These are phyloP conservation scores for Rhea americana DNA, from an alignment of 2,113 vertebrate genomes.

Conservation along the genomic window DNA sequence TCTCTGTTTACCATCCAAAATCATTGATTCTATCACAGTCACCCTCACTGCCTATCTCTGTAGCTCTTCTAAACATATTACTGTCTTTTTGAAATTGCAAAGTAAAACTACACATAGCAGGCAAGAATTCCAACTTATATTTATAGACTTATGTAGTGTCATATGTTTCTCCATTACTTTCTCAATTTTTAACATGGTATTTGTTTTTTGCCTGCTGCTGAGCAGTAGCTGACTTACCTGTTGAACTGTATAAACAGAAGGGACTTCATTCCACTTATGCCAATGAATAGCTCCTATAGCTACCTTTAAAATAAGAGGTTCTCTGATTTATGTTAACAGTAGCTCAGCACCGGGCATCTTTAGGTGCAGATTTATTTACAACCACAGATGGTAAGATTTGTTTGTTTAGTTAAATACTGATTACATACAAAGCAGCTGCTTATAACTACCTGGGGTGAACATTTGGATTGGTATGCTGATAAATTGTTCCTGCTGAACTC, in stretches of 20 bases:
- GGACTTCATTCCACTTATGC: not conserved
- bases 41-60: not conserved
- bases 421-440: slow-evolving; percentile 11
- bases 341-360: not conserved
- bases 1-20: not conserved
- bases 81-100: not conserved
- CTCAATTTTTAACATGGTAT: not conserved
- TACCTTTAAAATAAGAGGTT: not conserved
- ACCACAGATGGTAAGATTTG: not conserved
- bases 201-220: not conserved
- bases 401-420: slow-evolving; percentile 12
- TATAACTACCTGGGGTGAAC: not conserved
- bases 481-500: slow-evolving; percentile 13
- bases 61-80: not conserved
- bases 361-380: not conserved
- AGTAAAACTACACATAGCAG: not conserved
- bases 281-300: not conserved
- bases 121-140: not conserved
- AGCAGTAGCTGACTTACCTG: not conserved
- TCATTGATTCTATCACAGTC: not conserved
- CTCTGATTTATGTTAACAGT: not conserved
- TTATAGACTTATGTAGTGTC: not conserved
- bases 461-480: not conserved
- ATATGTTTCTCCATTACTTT: not conserved
- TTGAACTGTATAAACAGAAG: not conserved